Conservation (phyloP, 2,113 vertebrate genomes). For the Noturus placidus region DNA sequence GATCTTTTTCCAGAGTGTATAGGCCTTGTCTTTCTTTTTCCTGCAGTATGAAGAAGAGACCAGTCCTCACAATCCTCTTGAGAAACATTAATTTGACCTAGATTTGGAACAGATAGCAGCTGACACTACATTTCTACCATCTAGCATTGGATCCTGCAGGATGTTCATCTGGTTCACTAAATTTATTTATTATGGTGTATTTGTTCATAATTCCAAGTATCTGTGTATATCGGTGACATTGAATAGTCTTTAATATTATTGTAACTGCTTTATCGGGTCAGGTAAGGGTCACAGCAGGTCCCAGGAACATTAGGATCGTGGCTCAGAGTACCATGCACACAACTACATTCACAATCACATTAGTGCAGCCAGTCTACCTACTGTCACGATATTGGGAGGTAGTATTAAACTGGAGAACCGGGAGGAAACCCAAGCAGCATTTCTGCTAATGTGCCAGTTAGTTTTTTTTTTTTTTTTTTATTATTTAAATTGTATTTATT, state of each 20-base stretch:
- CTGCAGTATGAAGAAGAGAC: background rate
- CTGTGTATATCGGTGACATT: background rate
- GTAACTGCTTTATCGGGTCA: background rate
- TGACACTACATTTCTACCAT: background rate
- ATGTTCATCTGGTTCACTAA: background rate
- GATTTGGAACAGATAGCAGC: conserved; percentile 1
- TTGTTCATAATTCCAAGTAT: background rate
- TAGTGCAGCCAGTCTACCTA: background rate
- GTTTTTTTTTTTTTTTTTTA: background rate
- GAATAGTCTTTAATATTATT: background rate
- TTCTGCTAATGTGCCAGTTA: background rate
- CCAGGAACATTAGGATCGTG: background rate
- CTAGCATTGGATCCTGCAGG: background rate
- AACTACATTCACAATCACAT: background rate
- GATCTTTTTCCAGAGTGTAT: background rate
- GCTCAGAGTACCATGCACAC: background rate
- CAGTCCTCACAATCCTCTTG: background rate
- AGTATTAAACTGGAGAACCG: background rate
- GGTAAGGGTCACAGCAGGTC: background rate
- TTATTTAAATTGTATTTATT: background rate
- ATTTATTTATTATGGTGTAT: background rate
- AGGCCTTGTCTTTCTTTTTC: conserved; percentile 5
- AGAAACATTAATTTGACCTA: conserved; percentile 20
- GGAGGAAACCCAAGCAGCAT: background rate
- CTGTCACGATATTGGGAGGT: background rate